phyloP scores from a whole-genome alignment of 2,113 vertebrate species.

The Odocoileus virginianus region DNA sequence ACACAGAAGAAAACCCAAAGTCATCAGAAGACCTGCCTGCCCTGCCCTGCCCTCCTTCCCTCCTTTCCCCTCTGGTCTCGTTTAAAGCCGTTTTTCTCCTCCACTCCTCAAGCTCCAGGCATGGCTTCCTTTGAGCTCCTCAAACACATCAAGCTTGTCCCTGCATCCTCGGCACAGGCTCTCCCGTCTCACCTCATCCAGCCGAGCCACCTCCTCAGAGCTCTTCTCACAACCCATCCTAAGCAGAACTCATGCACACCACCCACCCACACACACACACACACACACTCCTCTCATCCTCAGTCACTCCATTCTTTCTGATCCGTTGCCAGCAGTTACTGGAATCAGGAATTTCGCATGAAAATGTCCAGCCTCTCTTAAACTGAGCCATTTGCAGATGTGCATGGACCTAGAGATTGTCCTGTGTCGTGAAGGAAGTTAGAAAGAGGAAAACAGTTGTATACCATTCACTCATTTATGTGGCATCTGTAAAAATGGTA shows the following conservation, averaged over 20 bases:
- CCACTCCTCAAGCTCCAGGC: background rate
- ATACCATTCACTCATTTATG: background rate
- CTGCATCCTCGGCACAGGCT: background rate
- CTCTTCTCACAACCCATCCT: background rate
- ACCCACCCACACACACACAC: too few relatives aligned
- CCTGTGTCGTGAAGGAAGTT: background rate
- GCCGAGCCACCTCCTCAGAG: background rate
- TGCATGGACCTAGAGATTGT: background rate
- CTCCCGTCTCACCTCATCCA: background rate
- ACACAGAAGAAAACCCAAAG: background rate
- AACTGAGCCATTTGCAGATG: background rate
- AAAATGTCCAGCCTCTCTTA: background rate
- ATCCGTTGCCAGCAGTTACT: background rate
- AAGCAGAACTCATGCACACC: background rate
- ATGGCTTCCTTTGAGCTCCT: background rate
- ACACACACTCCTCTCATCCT: background rate
- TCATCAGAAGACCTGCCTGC: fast-evolving
- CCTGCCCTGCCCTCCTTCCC: fast-evolving
- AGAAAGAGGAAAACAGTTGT: background rate
- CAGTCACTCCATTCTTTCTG: background rate
- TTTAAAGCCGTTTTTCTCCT: background rate
- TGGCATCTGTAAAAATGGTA: background rate
- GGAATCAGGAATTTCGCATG: background rate
- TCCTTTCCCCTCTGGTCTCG: fast-evolving
- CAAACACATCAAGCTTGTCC: background rate